phyloP scores from a whole-genome alignment of 2,888 invertebrate species.

The Nymphalis urticae region DNA sequence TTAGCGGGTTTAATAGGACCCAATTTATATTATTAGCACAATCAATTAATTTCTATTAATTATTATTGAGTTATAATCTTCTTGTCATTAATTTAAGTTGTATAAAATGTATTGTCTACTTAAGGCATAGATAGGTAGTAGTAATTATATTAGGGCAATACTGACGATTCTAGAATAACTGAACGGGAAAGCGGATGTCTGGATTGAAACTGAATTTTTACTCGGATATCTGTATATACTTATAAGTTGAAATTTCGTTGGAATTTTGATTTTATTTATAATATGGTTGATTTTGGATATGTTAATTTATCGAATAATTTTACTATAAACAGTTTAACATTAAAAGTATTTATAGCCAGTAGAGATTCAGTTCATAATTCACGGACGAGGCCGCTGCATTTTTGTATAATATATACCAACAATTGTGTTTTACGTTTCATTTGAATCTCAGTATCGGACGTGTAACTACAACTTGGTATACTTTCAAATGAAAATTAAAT shows the following conservation, averaged over 20 bases:
- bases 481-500: conserved; percentile 81
- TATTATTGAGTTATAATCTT: conserved; percentile 75
- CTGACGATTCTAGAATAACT: conserved; percentile 60
- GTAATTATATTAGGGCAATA: conserved; percentile 76
- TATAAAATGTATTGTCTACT: conserved; percentile 77
- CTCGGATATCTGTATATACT: conserved; percentile 9
- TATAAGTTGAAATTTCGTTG: not conserved
- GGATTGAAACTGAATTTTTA: conserved; percentile 25
- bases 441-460: conserved; percentile 80
- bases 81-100: conserved; percentile 82
- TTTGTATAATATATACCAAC: conserved; percentile 67
- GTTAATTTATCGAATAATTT: not conserved
- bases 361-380: not conserved
- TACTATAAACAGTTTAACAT: not conserved
- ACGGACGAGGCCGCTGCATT: conserved; percentile 42
- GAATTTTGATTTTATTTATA: not conserved
- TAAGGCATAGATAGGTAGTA: conserved; percentile 79
- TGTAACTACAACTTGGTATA: conserved; percentile 79
- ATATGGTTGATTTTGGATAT: not conserved
- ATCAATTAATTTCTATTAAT: conserved; percentile 66
- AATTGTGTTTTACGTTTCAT: conserved; percentile 75
- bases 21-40: conserved; percentile 74
- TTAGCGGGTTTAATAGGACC: conserved; percentile 50
- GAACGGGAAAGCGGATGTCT: conserved; percentile 42
- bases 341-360: not conserved